Evolutionary conservation across 92 coral and sea anemone species (phyloP), one percentile per base, ranked within the genome.

Genomic region (Pocillopora grandis): DNA sequence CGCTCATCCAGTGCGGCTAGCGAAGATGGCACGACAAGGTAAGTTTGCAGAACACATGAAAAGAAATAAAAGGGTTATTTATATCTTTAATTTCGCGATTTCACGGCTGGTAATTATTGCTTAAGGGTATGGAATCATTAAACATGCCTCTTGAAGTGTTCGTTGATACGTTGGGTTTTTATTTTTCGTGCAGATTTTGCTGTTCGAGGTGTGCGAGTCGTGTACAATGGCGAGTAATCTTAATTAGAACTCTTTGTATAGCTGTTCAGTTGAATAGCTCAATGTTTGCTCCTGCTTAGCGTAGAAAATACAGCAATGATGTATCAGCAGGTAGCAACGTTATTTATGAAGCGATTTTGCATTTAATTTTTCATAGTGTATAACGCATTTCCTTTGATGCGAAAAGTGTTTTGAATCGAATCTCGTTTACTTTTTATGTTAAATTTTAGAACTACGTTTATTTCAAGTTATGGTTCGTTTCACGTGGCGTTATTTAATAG

Each of bases 21-120:
- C 76, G 98, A 94, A 75, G 98, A 94, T 68, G 98, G 98, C 0
- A 71, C 85, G 12, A 59, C 82, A 10, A 89, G 90, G 95, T 91
- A 85, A 11, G 56, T 7, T 15, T 49, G 52, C 19, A 14, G 62
- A 80, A 18, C 66, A 75, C 58, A 17, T 56, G 49, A 55, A 16
- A 68, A 68, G 36, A 37, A 68, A 48, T 56, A 20, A 67, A 48
- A 58, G 16, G 20, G 12, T 67, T 14, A 20, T 21, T n/a, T 21
- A 10, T 2, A 21, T 33, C 35, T 12, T 8, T 13, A 16, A 67
- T n/a, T 7, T 67, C 19, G 31, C 27, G 19, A n/a, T 31, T 52
- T 33, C 52, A 18, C 16, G 73, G 33, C 48, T 68, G 18, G 36
- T 68, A 16, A 14, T 33, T 68, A 67, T 67, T 27, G 72, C 72